Percentiles rank a stretch among this genome's conserved stretches.
Conservation (phyloP, 2,888 invertebrate species). For the Mesoligia furuncula region DNA sequence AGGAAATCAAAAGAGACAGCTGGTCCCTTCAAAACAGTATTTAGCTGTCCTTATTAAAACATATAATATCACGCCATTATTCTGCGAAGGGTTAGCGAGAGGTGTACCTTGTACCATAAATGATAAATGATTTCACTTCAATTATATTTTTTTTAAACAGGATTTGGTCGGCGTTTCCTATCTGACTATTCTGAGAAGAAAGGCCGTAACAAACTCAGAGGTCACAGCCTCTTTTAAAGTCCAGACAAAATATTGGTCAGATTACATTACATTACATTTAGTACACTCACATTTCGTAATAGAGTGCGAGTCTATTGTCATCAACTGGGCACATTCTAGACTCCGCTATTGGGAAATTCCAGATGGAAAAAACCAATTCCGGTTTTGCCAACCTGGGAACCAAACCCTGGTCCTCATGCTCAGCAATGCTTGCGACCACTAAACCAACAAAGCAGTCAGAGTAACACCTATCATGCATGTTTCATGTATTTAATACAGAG, state of each 20-base stretch:
- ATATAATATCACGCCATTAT: neutral
- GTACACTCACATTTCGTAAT: neutral
- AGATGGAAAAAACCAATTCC: neutral
- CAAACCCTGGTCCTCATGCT: neutral
- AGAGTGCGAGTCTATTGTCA: neutral
- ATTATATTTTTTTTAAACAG: no score
- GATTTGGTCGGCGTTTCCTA: no score
- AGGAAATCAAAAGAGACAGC: neutral
- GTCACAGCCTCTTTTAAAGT: no score
- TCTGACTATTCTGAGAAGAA: no score
- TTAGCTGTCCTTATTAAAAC: neutral
- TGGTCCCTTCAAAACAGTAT: neutral
- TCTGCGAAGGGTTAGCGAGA: neutral
- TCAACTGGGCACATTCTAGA: neutral
- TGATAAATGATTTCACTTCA: no score
- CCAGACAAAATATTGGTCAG: no score
- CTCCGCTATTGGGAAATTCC: neutral
- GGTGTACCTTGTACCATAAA: neutral
- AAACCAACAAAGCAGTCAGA: neutral
- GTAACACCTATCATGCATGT: neutral
- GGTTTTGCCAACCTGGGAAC: neutral
- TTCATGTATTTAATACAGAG: conserved; percentile 34
- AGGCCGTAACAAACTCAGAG: no score
- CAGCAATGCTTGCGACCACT: neutral
- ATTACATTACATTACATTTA: no score